Evolutionary conservation across 2,888 invertebrate species (phyloP), one percentile per base, ranked within the genome.

Genomic region (Lepidonotus clava): DNA sequence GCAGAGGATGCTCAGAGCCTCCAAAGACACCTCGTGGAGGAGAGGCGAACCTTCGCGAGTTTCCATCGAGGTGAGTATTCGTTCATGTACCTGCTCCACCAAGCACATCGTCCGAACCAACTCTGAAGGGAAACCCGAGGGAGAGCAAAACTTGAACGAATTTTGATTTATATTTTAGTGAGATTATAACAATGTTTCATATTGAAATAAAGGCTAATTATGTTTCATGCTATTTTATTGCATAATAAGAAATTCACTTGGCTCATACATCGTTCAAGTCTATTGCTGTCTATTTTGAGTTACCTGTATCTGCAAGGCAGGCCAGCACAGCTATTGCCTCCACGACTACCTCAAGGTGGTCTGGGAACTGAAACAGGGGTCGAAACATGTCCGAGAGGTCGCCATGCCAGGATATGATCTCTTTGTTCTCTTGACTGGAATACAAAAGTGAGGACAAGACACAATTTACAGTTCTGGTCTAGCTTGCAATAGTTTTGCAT

Each of bases 221-320:
- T n/a, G n/a, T n/a, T n/a, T n/a, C n/a, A n/a, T n/a, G n/a, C n/a
- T n/a, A n/a, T n/a, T n/a, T n/a, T n/a, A n/a, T n/a, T n/a, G n/a
- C n/a, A n/a, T n/a, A n/a, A n/a, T n/a, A n/a, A n/a, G n/a, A n/a
- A n/a, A n/a, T n/a, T n/a, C n/a, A n/a, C n/a, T n/a, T n/a, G n/a
- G n/a, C n/a, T n/a, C n/a, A n/a, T n/a, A n/a, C n/a, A n/a, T n/a
- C n/a, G n/a, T n/a, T n/a, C n/a, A n/a, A n/a, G n/a, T n/a, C n/a
- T n/a, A n/a, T n/a, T n/a, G n/a, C n/a, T n/a, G n/a, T n/a, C n/a
- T n/a, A n/a, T n/a, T n/a, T n/a, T n/a, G n/a, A n/a, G n/a, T n/a
- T n/a, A 92, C 93, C 92, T 46, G 91, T 88, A 88, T 93, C 92
- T 34, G 91, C 91, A 6, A 93, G 89, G 87, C 92, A 92, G 6